A percentile compares a stretch with the other conserved stretches of the same genome.
These are phyloP conservation scores for Diachasmimorpha longicaudata DNA, from an alignment of 1,140 invertebrate species.

Conservation along the genomic window DNA sequence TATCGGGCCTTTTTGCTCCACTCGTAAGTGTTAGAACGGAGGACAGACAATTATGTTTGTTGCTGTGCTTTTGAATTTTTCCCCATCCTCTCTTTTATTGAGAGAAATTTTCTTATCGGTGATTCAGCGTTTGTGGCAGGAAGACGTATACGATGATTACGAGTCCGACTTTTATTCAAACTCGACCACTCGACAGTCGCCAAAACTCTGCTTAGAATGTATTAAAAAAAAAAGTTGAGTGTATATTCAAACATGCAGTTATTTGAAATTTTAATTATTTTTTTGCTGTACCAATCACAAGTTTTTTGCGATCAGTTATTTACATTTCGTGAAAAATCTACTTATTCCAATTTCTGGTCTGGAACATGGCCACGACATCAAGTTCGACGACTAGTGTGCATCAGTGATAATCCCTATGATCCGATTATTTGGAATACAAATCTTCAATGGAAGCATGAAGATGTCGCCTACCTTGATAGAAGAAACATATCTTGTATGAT, in stretches of 20 bases:
- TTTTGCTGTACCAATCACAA: not conserved
- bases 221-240: too few species aligned
- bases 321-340: not conserved
- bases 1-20: too few species aligned
- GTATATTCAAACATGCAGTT: not conserved
- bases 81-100: not conserved
- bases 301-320: not conserved
- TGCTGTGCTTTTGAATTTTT: not conserved
- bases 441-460: not conserved
- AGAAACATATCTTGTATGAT: not conserved
- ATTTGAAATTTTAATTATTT: not conserved
- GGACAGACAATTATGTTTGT: too few species aligned
- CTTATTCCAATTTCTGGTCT: not conserved
- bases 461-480: not conserved
- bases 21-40: too few species aligned
- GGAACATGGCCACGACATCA: not conserved
- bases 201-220: not conserved
- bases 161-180: not conserved
- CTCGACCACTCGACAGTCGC: not conserved
- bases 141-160: not conserved
- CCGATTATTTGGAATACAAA: slow-evolving; percentile 17
- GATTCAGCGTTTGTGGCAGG: not conserved
- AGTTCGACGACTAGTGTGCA: not conserved
- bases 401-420: slow-evolving; percentile 14
- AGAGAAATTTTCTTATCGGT: not conserved